Conservation (phyloP, 2,797 vertebrate genomes). For the Jordanella pulchra region DNA sequence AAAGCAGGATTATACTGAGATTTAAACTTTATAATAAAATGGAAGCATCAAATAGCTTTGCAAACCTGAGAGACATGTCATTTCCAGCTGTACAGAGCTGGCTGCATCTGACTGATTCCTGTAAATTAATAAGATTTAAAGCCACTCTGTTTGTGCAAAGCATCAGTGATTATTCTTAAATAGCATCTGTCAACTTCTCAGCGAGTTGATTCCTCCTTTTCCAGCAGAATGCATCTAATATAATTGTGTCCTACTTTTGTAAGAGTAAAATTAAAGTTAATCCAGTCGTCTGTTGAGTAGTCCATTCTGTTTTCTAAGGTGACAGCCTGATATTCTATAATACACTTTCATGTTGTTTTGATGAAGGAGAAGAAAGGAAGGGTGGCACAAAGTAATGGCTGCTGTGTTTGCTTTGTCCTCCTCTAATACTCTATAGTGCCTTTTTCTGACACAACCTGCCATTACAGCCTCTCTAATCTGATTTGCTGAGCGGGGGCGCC, state of each 20-base stretch:
- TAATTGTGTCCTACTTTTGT: slow-evolving; percentile 26
- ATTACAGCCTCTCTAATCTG: slow-evolving; percentile 68
- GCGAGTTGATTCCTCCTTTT: slow-evolving; percentile 39
- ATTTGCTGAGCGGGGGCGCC: slow-evolving; percentile 53
- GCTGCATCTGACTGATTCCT: slow-evolving; percentile 18
- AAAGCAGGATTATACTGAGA: not conserved
- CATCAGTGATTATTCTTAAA: slow-evolving; percentile 22
- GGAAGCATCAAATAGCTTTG: not conserved
- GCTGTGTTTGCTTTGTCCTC: slow-evolving; percentile 35
- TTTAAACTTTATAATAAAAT: slow-evolving; percentile 5
- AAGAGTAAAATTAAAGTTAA: slow-evolving; percentile 62
- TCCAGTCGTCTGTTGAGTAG: slow-evolving; percentile 66
- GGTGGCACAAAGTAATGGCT: slow-evolving; percentile 6
- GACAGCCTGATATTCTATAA: slow-evolving; percentile 58
- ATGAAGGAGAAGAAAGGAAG: slow-evolving; percentile 8
- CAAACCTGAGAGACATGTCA: slow-evolving; percentile 7
- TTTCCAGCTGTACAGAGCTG: slow-evolving; percentile 8
- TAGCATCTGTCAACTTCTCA: slow-evolving; percentile 47
- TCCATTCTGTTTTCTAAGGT: slow-evolving; percentile 65
- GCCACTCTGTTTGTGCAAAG: slow-evolving; percentile 28
- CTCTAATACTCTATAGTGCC: slow-evolving; percentile 57
- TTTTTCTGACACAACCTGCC: slow-evolving; percentile 51
- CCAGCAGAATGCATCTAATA: slow-evolving; percentile 35
- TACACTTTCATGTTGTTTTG: slow-evolving; percentile 60
- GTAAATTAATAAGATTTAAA: slow-evolving; percentile 20